Evolutionary conservation across 2,797 vertebrate species (phyloP).

Genomic region (Coranthus polyacanthus): DNA sequence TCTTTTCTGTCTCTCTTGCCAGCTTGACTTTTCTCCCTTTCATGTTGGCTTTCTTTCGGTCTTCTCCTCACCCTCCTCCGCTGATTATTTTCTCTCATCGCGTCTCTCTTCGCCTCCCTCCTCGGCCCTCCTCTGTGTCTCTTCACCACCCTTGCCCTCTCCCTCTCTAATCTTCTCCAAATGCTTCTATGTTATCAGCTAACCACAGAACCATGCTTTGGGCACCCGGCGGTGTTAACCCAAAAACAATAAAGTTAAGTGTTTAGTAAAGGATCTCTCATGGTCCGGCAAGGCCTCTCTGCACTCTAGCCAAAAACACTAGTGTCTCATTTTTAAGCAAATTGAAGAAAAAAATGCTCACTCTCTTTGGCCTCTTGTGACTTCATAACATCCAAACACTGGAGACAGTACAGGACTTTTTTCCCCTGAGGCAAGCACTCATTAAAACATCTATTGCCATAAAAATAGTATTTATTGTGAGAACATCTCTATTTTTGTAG

Average conservation of each 20-base stretch:
- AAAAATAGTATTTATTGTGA: too few relatives aligned
- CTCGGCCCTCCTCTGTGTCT: slow-evolving; percentile 42
- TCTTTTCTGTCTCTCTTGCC: slow-evolving; percentile 5
- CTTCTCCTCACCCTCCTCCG: slow-evolving; percentile 26
- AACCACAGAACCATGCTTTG: slow-evolving; percentile 62
- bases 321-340: slow-evolving; percentile 21
- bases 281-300: slow-evolving; percentile 28
- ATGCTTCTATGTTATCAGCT: slow-evolving; percentile 73
- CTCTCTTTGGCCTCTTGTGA: not conserved
- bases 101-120: slow-evolving; percentile 2
- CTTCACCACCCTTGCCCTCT: slow-evolving; percentile 58
- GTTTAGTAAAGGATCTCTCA: slow-evolving; percentile 64
- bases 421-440: not conserved
- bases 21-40: slow-evolving; percentile 9
- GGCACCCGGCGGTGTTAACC: slow-evolving; percentile 65
- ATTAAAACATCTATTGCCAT: not conserved
- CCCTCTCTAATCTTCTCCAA: slow-evolving; percentile 66
- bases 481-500: too few relatives aligned
- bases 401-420: not conserved
- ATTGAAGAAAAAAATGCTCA: not conserved
- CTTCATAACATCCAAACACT: slow-evolving; percentile 7
- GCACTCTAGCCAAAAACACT: slow-evolving; percentile 1
- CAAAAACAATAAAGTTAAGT: slow-evolving; percentile 66
- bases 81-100: slow-evolving; percentile 47
- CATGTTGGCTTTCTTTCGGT: slow-evolving; percentile 16